Evolutionary conservation across 2,888 invertebrate species (phyloP), one percentile per base, ranked within the genome.

Genomic region (Halictus ligatus): DNA sequence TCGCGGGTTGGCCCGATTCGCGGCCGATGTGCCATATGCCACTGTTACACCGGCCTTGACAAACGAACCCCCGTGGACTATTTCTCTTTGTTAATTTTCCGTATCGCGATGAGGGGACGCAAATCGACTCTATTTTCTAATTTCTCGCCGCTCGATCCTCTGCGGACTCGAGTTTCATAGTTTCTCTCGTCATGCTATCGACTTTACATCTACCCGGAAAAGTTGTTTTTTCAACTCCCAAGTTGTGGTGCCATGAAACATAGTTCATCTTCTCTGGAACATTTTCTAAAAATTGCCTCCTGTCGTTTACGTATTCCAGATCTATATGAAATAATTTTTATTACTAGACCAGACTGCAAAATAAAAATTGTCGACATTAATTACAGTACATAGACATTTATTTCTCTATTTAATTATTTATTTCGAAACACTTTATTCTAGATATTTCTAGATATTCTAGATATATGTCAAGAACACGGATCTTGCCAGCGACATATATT

Each of bases 31-130:
- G 35, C 67, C 67, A 35, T 35, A 13, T 64, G 64, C 29, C 64
- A 18, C 35, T 67, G 67, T 67, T 67, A 67, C 18, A 35, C 29
- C 29, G 18, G 67, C 67, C 35, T 67, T 67, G 67, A 67, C 67
- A 67, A 67, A 67, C 67, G 67, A 67, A 67, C 67, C 35, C 35
- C 35, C 67, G 18, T 43, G 21, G n/a, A 35, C 67, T 67, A 67
- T 67, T 67, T 35, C 67, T 67, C 71, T 58, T 21, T 71, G 43
- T 71, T 71, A 43, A 71, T 71, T 67, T 18, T 18, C 67, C 67
- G 35, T 67, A 67, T 67, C 67, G 67, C 35, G 35, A 35, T 29
- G 18, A 35, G 67, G 67, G 29, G 3, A 18, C 67, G 67, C 35
- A 35, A 18, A 35, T 67, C 35, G 67, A 35, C 35, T 35, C 67